phyloP scores from a whole-genome alignment of 2,113 vertebrate species.

The Peucedramus taeniatus region DNA sequence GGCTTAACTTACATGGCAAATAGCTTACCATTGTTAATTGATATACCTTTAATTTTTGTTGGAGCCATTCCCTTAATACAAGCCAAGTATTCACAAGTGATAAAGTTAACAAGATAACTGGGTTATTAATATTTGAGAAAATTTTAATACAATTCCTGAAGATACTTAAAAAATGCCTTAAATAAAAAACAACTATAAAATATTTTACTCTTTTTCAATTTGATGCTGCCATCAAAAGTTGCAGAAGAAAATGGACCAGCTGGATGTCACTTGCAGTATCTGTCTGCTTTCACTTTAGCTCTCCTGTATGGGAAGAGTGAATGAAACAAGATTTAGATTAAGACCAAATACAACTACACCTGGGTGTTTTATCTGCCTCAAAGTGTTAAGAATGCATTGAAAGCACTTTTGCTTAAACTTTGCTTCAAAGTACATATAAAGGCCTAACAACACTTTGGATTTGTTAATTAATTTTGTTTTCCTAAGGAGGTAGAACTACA shows the following conservation, averaged over 20 bases:
- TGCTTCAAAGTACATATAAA: background rate
- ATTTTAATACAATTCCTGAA: background rate
- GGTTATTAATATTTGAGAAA: background rate
- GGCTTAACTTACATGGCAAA: background rate
- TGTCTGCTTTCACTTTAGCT: conserved; percentile 94
- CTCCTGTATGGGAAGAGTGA: conserved; percentile 77
- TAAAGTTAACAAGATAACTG: background rate
- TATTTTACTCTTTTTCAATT: background rate
- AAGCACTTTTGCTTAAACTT: background rate
- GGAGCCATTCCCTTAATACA: background rate
- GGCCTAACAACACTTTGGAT: background rate
- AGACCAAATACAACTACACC: background rate
- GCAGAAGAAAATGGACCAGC: background rate
- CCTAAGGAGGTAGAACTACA: background rate
- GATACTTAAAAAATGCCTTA: conserved; percentile 18
- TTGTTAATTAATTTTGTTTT: background rate
- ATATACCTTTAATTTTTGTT: background rate
- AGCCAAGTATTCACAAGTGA: background rate
- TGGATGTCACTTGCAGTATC: conserved; percentile 91
- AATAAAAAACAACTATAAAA: conserved; percentile 40
- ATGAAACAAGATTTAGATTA: background rate
- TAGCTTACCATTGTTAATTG: background rate
- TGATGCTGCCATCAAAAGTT: background rate
- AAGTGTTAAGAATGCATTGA: background rate
- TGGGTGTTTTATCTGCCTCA: background rate